Conservation (phyloP, 2,113 vertebrate genomes). For the Nerophis lumbriciformis region DNA sequence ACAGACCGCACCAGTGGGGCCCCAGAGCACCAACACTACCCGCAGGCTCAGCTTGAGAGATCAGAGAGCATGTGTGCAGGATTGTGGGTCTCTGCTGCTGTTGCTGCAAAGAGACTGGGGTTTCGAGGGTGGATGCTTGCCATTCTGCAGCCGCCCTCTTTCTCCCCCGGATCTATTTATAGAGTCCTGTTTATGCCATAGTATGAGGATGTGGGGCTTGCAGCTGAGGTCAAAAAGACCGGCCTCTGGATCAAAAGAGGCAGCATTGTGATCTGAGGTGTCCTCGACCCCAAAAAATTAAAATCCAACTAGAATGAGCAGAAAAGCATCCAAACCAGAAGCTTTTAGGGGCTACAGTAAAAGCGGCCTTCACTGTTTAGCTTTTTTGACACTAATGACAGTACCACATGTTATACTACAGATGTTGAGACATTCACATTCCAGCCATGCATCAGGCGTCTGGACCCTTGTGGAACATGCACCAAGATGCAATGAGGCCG, state of each 20-base stretch:
- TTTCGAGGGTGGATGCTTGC: conserved; percentile 55
- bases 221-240: conserved; percentile 16
- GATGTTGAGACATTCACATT: neutral
- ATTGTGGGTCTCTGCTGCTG: conserved; percentile 8
- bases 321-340: neutral
- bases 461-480: neutral
- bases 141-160: conserved; percentile 51
- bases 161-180: conserved; percentile 61
- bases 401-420: neutral
- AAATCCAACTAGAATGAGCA: neutral
- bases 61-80: conserved; percentile 18
- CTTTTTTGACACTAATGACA: neutral
- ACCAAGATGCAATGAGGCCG: neutral
- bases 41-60: conserved; percentile 24
- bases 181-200: conserved; percentile 55
- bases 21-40: neutral
- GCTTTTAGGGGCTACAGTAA: neutral
- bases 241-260: conserved; percentile 35
- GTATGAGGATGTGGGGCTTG: conserved; percentile 33
- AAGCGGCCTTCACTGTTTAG: neutral
- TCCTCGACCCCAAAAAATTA: conserved; percentile 6
- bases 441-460: neutral
- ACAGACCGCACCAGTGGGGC: conserved; percentile 19
- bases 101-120: conserved; percentile 17
- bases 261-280: conserved; percentile 11